Evolutionary conservation across 2,797 vertebrate species (phyloP).

Genomic region (Sylvia borin): DNA sequence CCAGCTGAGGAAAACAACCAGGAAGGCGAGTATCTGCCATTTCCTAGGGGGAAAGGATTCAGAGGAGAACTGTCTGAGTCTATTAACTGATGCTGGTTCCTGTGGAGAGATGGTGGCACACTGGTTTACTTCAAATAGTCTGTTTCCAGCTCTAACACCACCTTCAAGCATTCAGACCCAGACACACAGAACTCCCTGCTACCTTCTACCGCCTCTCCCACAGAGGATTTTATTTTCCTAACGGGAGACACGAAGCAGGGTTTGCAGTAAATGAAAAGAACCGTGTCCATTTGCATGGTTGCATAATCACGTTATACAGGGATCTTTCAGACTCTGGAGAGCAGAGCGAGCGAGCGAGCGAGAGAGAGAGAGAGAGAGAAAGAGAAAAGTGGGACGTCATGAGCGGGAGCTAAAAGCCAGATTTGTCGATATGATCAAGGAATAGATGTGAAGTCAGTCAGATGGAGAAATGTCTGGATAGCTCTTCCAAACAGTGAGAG

Average conservation of each 20-base stretch:
- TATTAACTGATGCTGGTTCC: conserved; percentile 55
- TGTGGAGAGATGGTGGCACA: conserved; percentile 47
- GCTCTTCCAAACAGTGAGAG: conserved; percentile 22
- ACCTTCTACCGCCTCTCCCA: background rate
- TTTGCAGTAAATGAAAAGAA: conserved; percentile 45
- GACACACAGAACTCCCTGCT: background rate
- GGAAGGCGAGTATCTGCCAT: conserved; percentile 39
- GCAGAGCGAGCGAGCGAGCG: background rate
- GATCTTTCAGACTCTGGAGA: conserved; percentile 39
- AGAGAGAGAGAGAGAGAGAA: background rate
- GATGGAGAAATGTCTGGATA: conserved; percentile 56
- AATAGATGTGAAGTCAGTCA: conserved; percentile 54
- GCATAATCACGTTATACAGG: conserved; percentile 62
- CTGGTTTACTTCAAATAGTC: conserved; percentile 25
- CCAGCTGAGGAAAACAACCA: conserved; percentile 44
- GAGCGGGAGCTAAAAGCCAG: conserved; percentile 43
- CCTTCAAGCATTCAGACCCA: background rate
- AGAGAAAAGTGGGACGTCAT: conserved; percentile 19
- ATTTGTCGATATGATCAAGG: conserved; percentile 52
- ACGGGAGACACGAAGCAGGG: background rate
- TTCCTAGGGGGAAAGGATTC: conserved; percentile 52
- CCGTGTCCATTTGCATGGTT: conserved; percentile 64
- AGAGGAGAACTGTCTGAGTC: conserved; percentile 51
- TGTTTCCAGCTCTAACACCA: conserved; percentile 16
- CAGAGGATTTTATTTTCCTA: conserved; percentile 17